Conservation (phyloP, 2,797 vertebrate genomes). For the Sebastes miniatus region DNA sequence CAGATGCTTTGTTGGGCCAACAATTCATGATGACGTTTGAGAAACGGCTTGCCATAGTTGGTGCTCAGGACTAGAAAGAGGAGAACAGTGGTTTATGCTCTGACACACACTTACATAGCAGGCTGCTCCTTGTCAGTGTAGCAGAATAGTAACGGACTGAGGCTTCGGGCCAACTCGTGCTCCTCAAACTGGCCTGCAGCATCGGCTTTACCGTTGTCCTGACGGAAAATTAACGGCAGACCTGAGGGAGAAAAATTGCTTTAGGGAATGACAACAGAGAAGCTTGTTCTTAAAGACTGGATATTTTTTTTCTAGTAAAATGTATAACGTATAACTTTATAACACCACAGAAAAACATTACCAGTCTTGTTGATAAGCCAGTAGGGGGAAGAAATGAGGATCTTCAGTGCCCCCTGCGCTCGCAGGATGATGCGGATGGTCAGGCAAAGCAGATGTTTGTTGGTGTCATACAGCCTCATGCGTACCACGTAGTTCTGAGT, state of each 20-base stretch:
- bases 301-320: background rate
- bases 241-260: conserved; percentile 75
- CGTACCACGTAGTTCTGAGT: conserved; percentile 97
- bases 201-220: conserved; percentile 93
- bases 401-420: conserved; percentile 93
- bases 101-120: conserved; percentile 86
- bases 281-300: background rate
- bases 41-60: too few species aligned
- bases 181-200: conserved; percentile 97
- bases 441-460: conserved; percentile 89
- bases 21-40: too few species aligned
- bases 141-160: conserved; percentile 95
- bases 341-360: conserved; percentile 39
- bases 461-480: conserved; percentile 93
- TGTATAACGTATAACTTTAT: background rate
- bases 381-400: conserved; percentile 93
- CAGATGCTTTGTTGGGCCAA: too few species aligned
- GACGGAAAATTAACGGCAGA: conserved; percentile 95
- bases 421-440: conserved; percentile 93
- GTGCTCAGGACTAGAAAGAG: background rate
- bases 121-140: conserved; percentile 98
- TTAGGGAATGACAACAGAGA: background rate
- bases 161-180: conserved; percentile 94
- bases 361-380: conserved; percentile 99
- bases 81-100: background rate